These are phyloP conservation scores for Patella ulyssiponensis DNA, from an alignment of 2,888 invertebrate species.

Conservation along the genomic window DNA sequence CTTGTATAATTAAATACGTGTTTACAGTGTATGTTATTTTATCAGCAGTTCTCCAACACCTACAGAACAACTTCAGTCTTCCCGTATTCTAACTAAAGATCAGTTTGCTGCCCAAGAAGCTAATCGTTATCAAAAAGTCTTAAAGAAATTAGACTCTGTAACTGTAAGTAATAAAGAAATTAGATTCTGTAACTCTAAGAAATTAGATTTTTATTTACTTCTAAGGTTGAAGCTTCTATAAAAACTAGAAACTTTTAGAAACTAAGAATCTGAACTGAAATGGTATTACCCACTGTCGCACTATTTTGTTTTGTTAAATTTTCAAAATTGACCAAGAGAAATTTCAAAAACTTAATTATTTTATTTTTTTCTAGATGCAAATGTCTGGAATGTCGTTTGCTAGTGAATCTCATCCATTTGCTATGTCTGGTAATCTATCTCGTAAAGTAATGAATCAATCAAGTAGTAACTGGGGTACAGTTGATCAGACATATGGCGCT, in stretches of 20 bases:
- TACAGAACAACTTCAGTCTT: conserved; percentile 36
- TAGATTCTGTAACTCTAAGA: not conserved
- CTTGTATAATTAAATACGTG: too few species aligned
- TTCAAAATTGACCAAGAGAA: too few species aligned
- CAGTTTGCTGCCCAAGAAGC: conserved; percentile 57
- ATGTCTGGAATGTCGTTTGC: conserved; percentile 42
- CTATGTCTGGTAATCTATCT: not conserved
- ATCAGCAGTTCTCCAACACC: conserved; percentile 39
- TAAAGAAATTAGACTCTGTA: conserved; percentile 66
- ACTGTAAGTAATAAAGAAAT: conserved; percentile 51
- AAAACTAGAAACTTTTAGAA: too few species aligned
- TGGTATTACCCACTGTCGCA: too few species aligned
- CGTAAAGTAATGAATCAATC: not conserved
- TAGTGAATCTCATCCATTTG: conserved; percentile 14
- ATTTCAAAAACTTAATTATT: not conserved
- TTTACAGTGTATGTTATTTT: too few species aligned
- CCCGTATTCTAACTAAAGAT: conserved; percentile 50
- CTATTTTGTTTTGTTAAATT: too few species aligned
- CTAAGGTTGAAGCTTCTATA: too few species aligned
- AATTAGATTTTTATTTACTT: too few species aligned
- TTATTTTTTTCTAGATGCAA: conserved; percentile 41
- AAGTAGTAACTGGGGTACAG: not conserved
- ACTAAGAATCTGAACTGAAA: too few species aligned
- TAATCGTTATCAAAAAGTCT: conserved; percentile 58
- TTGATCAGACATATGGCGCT: conserved; percentile 30